These are phyloP conservation scores for Habrosyne pyritoides DNA, from an alignment of 2,888 invertebrate genomes.

Conservation along the genomic window DNA sequence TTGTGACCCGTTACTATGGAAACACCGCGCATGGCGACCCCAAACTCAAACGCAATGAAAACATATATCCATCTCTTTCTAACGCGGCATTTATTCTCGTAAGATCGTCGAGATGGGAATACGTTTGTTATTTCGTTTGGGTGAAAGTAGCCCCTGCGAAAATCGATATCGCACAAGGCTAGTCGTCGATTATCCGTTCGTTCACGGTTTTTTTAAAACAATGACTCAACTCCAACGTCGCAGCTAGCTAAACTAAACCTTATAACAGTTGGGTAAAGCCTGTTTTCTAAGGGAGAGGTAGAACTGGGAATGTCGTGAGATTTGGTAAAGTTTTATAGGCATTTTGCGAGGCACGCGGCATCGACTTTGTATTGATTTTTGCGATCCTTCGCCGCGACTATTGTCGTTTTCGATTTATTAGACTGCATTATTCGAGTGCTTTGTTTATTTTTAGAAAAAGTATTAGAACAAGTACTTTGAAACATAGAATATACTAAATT, in stretches of 20 bases:
- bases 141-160: conserved; percentile 68
- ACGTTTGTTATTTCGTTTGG: conserved; percentile 38
- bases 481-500: no score
- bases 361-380: conserved; percentile 72
- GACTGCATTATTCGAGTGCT: conserved; percentile 28
- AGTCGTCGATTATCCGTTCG: conserved; percentile 81
- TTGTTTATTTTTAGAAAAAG: no score
- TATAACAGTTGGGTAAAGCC: neutral
- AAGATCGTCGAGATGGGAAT: conserved; percentile 44
- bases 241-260: conserved; percentile 20
- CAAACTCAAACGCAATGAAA: conserved; percentile 28
- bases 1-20: conserved; percentile 65
- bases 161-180: conserved; percentile 85
- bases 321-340: conserved; percentile 25
- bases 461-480: neutral
- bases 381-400: conserved; percentile 55
- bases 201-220: conserved; percentile 33
- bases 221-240: conserved; percentile 24
- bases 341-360: conserved; percentile 51
- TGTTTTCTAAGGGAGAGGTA: conserved; percentile 18
- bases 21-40: conserved; percentile 62
- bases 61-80: conserved; percentile 41
- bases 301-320: conserved; percentile 22
- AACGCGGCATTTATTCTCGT: conserved; percentile 17
- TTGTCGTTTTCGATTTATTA: conserved; percentile 72